A percentile compares a stretch with the other conserved stretches of the same genome.
Evolutionary conservation across 2,113 vertebrate genomes (phyloP).

Genomic region (human): DNA sequence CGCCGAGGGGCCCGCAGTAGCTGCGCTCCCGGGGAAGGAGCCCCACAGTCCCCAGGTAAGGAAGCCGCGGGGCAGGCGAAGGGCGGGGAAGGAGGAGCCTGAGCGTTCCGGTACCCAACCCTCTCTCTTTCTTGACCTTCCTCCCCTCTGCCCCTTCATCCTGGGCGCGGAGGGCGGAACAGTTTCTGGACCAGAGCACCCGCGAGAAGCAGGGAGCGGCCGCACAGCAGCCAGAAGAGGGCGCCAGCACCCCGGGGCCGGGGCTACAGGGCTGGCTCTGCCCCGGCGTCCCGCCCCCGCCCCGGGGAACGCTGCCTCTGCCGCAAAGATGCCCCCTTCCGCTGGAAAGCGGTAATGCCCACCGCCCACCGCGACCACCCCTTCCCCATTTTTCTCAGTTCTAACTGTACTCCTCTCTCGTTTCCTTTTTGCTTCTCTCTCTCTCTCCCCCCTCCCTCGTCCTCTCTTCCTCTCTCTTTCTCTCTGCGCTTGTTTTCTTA

Average conservation of each 20-base stretch:
- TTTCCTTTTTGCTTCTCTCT: background rate
- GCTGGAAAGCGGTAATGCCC: background rate
- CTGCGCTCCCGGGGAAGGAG: background rate
- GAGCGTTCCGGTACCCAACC: background rate
- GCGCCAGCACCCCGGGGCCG: background rate
- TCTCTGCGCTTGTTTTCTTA: background rate
- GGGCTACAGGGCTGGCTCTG: background rate
- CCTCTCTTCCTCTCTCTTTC: accelerated
- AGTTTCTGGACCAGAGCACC: accelerated
- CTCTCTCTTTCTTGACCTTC: accelerated
- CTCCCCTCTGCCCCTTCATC: accelerated
- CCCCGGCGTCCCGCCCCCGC: background rate
- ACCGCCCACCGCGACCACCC: background rate
- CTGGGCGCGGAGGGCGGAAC: background rate
- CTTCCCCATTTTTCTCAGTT: accelerated
- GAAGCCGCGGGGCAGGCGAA: background rate
- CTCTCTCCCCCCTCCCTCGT: accelerated
- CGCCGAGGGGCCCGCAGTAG: background rate
- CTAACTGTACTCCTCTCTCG: accelerated
- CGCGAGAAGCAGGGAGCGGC: accelerated
- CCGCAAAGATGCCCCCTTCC: slow-evolving; percentile 37
- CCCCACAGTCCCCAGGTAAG: slow-evolving; percentile 4
- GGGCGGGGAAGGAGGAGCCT: accelerated
- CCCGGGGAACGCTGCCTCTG: background rate
- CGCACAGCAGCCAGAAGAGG: slow-evolving; percentile 42